Evolutionary conservation across 2,113 vertebrate species (phyloP).

Genomic region (Rhodinocichla rosea): DNA sequence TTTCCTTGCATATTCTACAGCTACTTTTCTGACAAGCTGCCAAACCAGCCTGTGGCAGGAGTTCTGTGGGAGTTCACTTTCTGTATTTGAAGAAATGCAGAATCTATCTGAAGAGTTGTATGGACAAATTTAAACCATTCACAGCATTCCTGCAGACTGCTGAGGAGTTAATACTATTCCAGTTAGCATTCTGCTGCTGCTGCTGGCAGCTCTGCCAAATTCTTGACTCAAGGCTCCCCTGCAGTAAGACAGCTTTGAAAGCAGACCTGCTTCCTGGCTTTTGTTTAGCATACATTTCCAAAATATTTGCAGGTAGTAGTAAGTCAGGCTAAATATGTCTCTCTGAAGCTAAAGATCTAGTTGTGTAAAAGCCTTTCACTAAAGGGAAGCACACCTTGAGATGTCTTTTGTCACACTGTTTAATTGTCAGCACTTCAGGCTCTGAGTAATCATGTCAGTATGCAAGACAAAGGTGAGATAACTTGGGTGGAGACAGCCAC

Average conservation of each 20-base stretch:
- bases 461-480: not conserved
- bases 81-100: not conserved
- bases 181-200: not conserved
- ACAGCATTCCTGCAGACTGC: not conserved
- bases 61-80: not conserved
- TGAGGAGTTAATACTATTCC: not conserved
- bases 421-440: not conserved
- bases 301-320: not conserved
- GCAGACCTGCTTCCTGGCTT: not conserved
- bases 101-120: not conserved
- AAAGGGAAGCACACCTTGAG: not conserved
- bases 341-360: not conserved
- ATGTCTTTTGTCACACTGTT: not conserved
- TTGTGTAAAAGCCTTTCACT: not conserved
- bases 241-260: not conserved
- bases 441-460: not conserved
- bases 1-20: not conserved
- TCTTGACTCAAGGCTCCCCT: not conserved
- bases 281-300: not conserved
- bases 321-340: not conserved
- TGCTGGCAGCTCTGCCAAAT: not conserved
- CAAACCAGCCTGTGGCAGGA: not conserved
- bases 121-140: not conserved
- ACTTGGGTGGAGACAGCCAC: not conserved
- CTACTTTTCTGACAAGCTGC: not conserved